Evolutionary conservation across 2,797 vertebrate genomes (phyloP).

Genomic region (Limosa lapponica): DNA sequence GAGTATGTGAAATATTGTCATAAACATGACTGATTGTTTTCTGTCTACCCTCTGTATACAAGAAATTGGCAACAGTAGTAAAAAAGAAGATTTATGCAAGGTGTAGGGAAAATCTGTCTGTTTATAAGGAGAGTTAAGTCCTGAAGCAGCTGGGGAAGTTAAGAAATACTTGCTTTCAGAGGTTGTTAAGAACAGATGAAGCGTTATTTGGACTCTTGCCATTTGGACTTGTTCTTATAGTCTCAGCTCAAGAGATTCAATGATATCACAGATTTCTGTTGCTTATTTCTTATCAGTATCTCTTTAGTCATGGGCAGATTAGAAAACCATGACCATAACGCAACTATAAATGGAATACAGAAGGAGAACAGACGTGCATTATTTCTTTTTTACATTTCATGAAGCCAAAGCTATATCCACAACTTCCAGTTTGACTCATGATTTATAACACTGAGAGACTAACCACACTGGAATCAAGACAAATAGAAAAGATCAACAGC

Average conservation of each 20-base stretch:
- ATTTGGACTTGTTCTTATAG: neutral
- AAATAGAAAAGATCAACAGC: neutral
- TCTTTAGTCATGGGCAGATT: neutral
- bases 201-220: neutral
- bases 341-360: neutral
- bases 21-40: neutral
- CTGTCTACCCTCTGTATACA: neutral
- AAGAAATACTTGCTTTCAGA: neutral
- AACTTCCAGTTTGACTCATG: neutral
- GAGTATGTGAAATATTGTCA: neutral
- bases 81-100: neutral
- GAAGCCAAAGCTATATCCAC: neutral
- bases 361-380: neutral
- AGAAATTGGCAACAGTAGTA: neutral
- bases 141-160: neutral
- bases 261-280: neutral
- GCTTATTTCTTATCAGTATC: neutral
- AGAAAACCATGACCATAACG: neutral
- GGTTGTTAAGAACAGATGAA: neutral
- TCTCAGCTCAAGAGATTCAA: neutral
- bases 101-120: neutral
- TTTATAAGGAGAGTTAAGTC: neutral
- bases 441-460: neutral
- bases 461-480: neutral
- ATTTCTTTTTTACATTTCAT: neutral